phyloP scores from a whole-genome alignment of 2,888 invertebrate genomes.

The Volucella zonaria region DNA sequence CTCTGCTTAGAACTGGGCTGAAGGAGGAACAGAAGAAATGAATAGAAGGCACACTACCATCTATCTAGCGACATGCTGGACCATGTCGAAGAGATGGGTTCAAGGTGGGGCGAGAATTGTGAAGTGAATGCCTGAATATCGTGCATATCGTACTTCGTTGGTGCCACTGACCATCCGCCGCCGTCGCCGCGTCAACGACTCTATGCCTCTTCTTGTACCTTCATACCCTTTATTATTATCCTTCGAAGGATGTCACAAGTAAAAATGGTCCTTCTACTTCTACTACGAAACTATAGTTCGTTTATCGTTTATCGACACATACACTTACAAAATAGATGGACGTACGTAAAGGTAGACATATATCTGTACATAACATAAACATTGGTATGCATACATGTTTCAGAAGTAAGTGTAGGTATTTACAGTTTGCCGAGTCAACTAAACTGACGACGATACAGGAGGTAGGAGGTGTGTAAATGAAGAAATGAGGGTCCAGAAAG shows the following conservation, averaged over 20 bases:
- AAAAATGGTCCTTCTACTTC: constrained; percentile 56
- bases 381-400: constrained; percentile 57
- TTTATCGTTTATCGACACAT: constrained; percentile 72
- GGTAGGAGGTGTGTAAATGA: background rate
- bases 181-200: constrained; percentile 7
- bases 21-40: constrained; percentile 25
- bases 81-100: constrained; percentile 48
- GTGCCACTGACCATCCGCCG: background rate
- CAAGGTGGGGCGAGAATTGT: constrained; percentile 32
- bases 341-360: constrained; percentile 8
- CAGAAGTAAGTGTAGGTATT: constrained; percentile 70
- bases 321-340: constrained; percentile 7
- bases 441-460: constrained; percentile 50
- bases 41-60: background rate
- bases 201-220: constrained; percentile 52
- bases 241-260: constrained; percentile 74
- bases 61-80: constrained; percentile 59
- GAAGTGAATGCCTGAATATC: constrained; percentile 44
- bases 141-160: constrained; percentile 41
- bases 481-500: constrained; percentile 59
- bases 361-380: constrained; percentile 40
- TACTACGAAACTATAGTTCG: constrained; percentile 66
- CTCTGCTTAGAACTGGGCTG: constrained; percentile 39
- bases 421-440: constrained; percentile 73
- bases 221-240: constrained; percentile 71